A percentile compares a stretch with the other conserved stretches of the same genome.
Evolutionary conservation across 2,797 vertebrate genomes (phyloP).

Genomic region (Bothrops alternatus): DNA sequence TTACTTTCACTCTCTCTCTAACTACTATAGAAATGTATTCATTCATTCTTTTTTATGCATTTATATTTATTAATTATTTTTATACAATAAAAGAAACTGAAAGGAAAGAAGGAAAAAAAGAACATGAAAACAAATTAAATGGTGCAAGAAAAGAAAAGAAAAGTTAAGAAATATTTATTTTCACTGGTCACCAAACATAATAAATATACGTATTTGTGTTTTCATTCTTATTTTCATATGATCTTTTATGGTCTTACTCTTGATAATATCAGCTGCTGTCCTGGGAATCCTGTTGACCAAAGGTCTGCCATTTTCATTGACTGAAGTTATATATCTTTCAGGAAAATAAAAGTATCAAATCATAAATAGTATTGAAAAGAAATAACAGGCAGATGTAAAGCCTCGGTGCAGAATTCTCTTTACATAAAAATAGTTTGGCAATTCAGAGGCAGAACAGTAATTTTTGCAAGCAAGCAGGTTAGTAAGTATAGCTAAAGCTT

Average conservation of each 20-base stretch:
- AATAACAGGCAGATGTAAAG: not conserved
- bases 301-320: not conserved
- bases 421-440: not conserved
- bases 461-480: not conserved
- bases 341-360: not conserved
- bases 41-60: not conserved
- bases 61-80: not conserved
- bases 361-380: not conserved
- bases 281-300: not conserved
- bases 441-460: not conserved
- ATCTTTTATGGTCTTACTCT: not conserved
- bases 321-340: not conserved
- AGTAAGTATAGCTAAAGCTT: not conserved
- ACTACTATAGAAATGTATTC: not conserved
- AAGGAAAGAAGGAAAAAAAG: not conserved
- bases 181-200: not conserved
- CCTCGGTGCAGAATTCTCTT: not conserved
- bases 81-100: not conserved
- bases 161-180: not conserved
- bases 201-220: not conserved
- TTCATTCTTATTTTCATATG: not conserved
- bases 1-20: not conserved
- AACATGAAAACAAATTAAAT: not conserved
- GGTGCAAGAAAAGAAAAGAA: not conserved
- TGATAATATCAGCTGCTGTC: not conserved